Evolutionary conservation across 1,140 invertebrate genomes (phyloP), one percentile per base, ranked within the genome.

Genomic region (Brevipalpus yothersi): DNA sequence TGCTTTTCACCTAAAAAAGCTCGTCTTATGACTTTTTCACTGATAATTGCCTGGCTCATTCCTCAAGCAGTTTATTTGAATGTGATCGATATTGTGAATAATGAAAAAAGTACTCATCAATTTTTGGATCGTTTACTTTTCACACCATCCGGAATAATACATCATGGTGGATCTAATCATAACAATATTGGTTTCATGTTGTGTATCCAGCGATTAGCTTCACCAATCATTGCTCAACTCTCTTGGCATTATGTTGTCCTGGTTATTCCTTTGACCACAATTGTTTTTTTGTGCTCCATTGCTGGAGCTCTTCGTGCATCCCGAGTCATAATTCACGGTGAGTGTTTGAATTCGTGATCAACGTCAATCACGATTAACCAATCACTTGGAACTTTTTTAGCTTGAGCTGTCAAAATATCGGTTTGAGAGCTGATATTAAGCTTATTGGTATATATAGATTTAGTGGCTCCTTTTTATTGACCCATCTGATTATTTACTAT

Each of bases 231-330:
- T 3, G 62, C 60, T 59, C 63, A 63, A 23, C 62, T 65, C 13
- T 56, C 60, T 31, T 64, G 62, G 62, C 65, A 66, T 53, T 66
- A 66, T 51, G 51, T 64, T 19, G 59, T 65, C 1, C n/a, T 66
- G 39, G 59, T 64, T n/a, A 53, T 66, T 31, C 65, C 65, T 15
- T 49, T 63, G 42, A 62, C 63, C 1, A 53, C 58, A n/a, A 10
- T 66, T 15, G 39, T 65, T 23, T 49, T 64, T 9, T 61, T 63
- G 12, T 66, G 62, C 21, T 51, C 51, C 17, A 51, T 43, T 40
- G 39, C 40, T 17, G 23, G 58, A 59, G 41, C 39, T n/a, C 42
- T 58, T 53, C 53, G 13, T 31, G 31, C 31, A 31, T 31, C 31
- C 5, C 31, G 31, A 31, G 55, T 40, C 42, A 40, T 39, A 15